Conservation (phyloP, 1,140 invertebrate genomes). For the Trachymyrmex cornetzi region DNA sequence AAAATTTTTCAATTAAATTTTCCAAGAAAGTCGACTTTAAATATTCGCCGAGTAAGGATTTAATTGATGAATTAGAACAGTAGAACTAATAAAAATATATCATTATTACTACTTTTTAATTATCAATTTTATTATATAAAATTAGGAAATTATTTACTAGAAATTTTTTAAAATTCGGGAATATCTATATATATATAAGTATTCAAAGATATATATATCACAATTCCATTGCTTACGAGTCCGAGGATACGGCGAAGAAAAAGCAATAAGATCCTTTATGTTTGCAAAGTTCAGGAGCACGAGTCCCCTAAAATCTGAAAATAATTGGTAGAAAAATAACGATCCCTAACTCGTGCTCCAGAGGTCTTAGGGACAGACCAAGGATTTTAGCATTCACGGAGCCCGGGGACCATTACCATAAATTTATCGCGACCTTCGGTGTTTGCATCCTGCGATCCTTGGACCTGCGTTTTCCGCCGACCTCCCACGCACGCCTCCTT, state of each 20-base stretch:
- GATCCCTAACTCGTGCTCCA: neutral
- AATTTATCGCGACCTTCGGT: conserved; percentile 29
- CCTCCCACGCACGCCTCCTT: conserved; percentile 29
- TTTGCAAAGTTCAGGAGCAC: neutral
- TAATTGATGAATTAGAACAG: too few relatives aligned
- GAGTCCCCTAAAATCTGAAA: neutral
- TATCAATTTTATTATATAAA: neutral
- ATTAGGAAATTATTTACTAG: neutral
- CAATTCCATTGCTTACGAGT: neutral
- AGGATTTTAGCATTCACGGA: conserved; percentile 19
- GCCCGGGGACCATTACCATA: neutral
- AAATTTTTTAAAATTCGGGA: neutral
- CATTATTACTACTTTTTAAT: neutral
- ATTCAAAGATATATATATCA: neutral
- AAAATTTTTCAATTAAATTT: too few relatives aligned
- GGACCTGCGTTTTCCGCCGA: conserved; percentile 19
- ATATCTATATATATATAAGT: neutral
- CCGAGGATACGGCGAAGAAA: neutral
- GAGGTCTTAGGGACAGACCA: neutral
- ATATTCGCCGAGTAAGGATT: too few relatives aligned
- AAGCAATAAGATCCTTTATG: neutral
- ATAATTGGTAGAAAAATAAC: conserved; percentile 2
- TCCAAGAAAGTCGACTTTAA: too few relatives aligned
- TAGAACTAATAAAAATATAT: too few relatives aligned
- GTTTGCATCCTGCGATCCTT: conserved; percentile 12